Evolutionary conservation across 1,140 invertebrate species (phyloP).

Genomic region (Megalonaias nervosa): DNA sequence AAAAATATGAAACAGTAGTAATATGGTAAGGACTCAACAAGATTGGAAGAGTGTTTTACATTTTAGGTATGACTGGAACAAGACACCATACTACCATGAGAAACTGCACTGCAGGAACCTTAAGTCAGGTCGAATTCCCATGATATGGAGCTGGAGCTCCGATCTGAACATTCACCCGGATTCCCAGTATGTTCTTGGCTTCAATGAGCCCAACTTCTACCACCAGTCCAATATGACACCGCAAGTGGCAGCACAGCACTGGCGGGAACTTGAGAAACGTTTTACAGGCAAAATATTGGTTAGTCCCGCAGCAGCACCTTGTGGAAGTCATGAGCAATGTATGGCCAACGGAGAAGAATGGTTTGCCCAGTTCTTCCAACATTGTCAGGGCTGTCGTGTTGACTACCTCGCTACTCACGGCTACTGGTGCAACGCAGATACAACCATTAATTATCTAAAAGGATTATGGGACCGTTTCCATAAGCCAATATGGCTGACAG

Average conservation of each 20-base stretch:
- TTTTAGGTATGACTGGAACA: no score
- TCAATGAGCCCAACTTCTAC: slow-evolving; percentile 48
- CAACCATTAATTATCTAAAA: slow-evolving; percentile 23
- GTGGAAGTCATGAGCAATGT: slow-evolving; percentile 1
- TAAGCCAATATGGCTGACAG: slow-evolving; percentile 34
- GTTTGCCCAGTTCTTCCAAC: slow-evolving; percentile 16
- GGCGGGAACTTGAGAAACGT: slow-evolving; percentile 34
- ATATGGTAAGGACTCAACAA: no score
- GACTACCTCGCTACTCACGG: slow-evolving; percentile 39
- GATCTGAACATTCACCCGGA: slow-evolving; percentile 14
- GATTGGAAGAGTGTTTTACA: no score
- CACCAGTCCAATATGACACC: slow-evolving; percentile 38
- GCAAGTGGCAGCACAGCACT: slow-evolving; percentile 25
- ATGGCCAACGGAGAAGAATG: slow-evolving; percentile 3
- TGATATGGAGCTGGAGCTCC: neutral
- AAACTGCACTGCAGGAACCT: no score
- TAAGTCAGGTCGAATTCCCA: no score
- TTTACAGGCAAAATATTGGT: slow-evolving; percentile 29
- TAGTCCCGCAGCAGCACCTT: slow-evolving; percentile 38
- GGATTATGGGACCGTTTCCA: slow-evolving; percentile 27
- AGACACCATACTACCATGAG: no score
- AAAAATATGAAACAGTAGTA: no score
- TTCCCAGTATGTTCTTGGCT: slow-evolving; percentile 38
- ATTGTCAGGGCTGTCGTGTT: slow-evolving; percentile 24
- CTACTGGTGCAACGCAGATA: slow-evolving; percentile 31